phyloP scores from a whole-genome alignment of 2,113 vertebrate genomes.

The Ahaetulla prasina region DNA sequence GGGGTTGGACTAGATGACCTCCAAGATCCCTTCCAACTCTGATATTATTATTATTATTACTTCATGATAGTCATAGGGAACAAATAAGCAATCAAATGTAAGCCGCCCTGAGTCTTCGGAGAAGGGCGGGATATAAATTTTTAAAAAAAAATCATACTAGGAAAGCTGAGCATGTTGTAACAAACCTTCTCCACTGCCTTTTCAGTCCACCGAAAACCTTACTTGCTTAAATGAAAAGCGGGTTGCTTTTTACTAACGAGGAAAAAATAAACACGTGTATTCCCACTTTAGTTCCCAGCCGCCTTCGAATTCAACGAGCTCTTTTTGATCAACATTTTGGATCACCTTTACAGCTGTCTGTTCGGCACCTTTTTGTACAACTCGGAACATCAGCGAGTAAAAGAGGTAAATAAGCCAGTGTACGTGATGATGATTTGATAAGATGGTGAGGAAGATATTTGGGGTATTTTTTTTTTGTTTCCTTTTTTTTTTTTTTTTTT shows the following conservation, averaged over 20 bases:
- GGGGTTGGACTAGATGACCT: no score
- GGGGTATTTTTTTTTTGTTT: background rate
- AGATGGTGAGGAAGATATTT: background rate
- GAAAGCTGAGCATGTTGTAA: background rate
- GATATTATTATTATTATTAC: no score
- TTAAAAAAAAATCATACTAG: no score
- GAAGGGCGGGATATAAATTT: no score
- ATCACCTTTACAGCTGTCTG: slow-evolving; percentile 95
- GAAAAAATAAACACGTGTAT: background rate
- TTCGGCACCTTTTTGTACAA: slow-evolving; percentile 95
- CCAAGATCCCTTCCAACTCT: no score
- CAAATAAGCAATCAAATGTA: no score
- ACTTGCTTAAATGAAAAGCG: background rate
- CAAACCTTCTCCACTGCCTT: no score
- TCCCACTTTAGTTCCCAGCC: slow-evolving; percentile 82
- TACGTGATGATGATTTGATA: background rate
- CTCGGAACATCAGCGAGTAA: slow-evolving; percentile 84
- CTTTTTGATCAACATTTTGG: slow-evolving; percentile 91
- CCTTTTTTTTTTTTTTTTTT: no score
- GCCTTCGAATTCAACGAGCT: slow-evolving; percentile 96
- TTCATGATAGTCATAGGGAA: no score
- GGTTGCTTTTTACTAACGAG: background rate
- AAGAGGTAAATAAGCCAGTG: slow-evolving; percentile 69
- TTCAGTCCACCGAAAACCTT: background rate
- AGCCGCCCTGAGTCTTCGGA: no score